A percentile compares a stretch with the other conserved stretches of the same genome.
Evolutionary conservation across 64 coral and sea anemone species (phyloP).

Genomic region (Exaiptasia diaphana): DNA sequence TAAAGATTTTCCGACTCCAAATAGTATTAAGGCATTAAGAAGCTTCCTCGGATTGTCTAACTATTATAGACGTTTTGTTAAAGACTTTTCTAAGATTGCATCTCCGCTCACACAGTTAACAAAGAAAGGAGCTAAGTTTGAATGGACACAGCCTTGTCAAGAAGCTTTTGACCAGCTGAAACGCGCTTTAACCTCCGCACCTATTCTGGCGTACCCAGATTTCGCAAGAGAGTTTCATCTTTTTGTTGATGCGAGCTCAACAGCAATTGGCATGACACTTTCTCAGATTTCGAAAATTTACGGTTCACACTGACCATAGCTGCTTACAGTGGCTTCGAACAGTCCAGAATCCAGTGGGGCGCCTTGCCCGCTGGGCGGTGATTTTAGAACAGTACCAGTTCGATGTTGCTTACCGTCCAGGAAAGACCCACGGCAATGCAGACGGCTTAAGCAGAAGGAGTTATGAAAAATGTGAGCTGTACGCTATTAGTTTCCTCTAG

Average conservation of each 20-base stretch:
- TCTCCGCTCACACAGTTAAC: background rate
- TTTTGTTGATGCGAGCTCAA: background rate
- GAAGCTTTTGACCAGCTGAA: slow-evolving; percentile 10
- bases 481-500: too few relatives aligned
- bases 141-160: background rate
- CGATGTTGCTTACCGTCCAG: too few relatives aligned
- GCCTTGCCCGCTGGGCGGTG: too few relatives aligned
- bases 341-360: too few relatives aligned
- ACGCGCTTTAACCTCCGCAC: slow-evolving; percentile 5
- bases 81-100: background rate
- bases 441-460: too few relatives aligned
- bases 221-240: slow-evolving; percentile 14
- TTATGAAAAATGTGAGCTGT: too few relatives aligned
- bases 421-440: too few relatives aligned
- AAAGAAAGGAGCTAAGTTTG: background rate
- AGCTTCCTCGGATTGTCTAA: background rate
- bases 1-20: background rate
- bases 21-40: background rate
- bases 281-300: too few relatives aligned
- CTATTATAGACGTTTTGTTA: background rate
- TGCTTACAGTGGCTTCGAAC: too few relatives aligned
- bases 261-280: slow-evolving; percentile 23
- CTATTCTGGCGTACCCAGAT: slow-evolving; percentile 23
- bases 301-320: too few relatives aligned
- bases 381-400: too few relatives aligned